Evolutionary conservation across 2,797 vertebrate genomes (phyloP).

Genomic region (Scolopax rusticola): DNA sequence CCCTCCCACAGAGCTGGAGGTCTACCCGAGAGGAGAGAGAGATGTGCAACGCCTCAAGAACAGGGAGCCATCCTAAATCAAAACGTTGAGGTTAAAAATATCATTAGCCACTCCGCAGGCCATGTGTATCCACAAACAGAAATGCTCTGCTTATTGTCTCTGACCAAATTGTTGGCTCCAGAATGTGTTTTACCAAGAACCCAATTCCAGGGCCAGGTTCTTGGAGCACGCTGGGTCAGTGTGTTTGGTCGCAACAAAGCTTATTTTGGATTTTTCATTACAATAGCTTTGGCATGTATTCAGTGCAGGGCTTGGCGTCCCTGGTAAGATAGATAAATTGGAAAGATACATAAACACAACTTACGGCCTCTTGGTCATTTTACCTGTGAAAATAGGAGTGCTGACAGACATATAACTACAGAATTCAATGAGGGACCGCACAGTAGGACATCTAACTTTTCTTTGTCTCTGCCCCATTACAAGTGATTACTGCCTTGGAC

Average conservation of each 20-base stretch:
- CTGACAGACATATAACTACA: not conserved
- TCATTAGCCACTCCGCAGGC: not conserved
- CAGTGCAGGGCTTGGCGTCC: not conserved
- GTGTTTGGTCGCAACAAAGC: not conserved
- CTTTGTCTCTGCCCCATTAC: not conserved
- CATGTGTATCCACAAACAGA: rapidly evolving
- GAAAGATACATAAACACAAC: not conserved
- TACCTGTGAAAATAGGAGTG: not conserved
- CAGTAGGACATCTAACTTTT: not conserved
- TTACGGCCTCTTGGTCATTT: rapidly evolving
- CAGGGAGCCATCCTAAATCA: not conserved
- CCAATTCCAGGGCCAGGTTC: not conserved
- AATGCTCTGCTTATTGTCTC: not conserved
- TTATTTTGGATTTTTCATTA: not conserved
- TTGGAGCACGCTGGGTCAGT: not conserved
- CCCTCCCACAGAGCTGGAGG: not conserved
- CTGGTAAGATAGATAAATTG: rapidly evolving
- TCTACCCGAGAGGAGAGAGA: not conserved
- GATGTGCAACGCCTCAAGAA: not conserved
- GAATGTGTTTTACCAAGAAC: not conserved
- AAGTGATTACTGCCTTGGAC: not conserved
- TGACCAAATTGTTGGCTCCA: rapidly evolving
- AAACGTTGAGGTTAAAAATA: not conserved
- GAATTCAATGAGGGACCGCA: not conserved
- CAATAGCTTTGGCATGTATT: not conserved